phyloP scores from a whole-genome alignment of 1,140 invertebrate genomes.

The Daktulosphaira vitifoliae region DNA sequence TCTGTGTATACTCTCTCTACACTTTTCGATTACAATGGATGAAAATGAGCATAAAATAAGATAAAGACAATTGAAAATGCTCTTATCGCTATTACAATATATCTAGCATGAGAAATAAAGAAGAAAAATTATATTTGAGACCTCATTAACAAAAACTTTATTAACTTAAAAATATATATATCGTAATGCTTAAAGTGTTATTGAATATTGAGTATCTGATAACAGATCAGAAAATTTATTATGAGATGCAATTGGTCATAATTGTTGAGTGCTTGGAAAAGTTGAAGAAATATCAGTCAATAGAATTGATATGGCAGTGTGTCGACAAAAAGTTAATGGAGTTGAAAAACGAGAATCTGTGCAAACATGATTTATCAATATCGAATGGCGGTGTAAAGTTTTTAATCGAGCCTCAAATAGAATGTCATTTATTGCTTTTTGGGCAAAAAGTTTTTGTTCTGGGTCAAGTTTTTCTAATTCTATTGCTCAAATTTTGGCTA shows the following conservation, averaged over 20 bases:
- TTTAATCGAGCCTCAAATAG: not conserved
- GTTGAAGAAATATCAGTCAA: not conserved
- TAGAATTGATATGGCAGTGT: not conserved
- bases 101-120: too few species aligned
- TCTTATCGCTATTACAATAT: too few species aligned
- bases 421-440: not conserved
- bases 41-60: too few species aligned
- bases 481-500: not conserved
- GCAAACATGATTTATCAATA: not conserved
- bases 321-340: not conserved
- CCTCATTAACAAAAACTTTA: too few species aligned
- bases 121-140: too few species aligned
- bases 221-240: not conserved
- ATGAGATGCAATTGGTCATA: not conserved
- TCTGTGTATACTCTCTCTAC: too few species aligned
- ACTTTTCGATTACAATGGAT: too few species aligned
- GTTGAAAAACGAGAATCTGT: not conserved
- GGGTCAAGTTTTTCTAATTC: not conserved
- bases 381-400: not conserved
- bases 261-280: not conserved
- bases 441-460: constrained; percentile 2
- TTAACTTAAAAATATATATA: too few species aligned
- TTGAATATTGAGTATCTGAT: not conserved
- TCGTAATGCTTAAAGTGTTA: too few species aligned
- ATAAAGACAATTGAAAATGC: too few species aligned